These are phyloP conservation scores for Caranx ignobilis DNA, from an alignment of 2,113 vertebrate species.

Conservation along the genomic window DNA sequence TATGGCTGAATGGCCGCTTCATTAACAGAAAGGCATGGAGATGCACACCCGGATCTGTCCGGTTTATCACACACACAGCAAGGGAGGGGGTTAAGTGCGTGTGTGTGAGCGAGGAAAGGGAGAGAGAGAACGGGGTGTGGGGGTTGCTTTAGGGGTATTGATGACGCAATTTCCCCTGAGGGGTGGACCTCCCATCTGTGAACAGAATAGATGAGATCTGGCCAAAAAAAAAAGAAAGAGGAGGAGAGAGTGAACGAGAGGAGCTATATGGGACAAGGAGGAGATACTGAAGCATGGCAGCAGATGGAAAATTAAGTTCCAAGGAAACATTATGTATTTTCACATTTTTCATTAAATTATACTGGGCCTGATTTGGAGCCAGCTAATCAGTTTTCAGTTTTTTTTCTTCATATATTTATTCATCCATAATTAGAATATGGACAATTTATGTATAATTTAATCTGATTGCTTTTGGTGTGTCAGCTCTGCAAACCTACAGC, in stretches of 20 bases:
- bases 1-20: constrained; percentile 75
- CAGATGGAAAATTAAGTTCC: neutral
- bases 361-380: no score
- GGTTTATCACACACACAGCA: constrained; percentile 35
- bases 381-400: no score
- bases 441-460: neutral
- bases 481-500: neutral
- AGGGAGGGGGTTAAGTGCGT: neutral
- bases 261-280: constrained; percentile 29
- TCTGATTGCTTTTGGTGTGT: neutral
- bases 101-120: constrained; percentile 8
- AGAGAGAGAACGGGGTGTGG: constrained; percentile 55
- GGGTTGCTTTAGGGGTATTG: constrained; percentile 72
- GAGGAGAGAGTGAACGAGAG: constrained; percentile 1
- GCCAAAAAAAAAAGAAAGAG: constrained; percentile 29
- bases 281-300: neutral
- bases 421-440: neutral
- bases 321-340: neutral
- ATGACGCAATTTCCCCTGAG: constrained; percentile 75
- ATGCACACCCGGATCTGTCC: constrained; percentile 44
- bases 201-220: constrained; percentile 56
- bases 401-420: no score
- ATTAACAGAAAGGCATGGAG: constrained; percentile 63
- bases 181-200: constrained; percentile 77
- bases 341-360: neutral